Evolutionary conservation across 2,113 vertebrate species (phyloP).

Genomic region (Psittacara wagleri): DNA sequence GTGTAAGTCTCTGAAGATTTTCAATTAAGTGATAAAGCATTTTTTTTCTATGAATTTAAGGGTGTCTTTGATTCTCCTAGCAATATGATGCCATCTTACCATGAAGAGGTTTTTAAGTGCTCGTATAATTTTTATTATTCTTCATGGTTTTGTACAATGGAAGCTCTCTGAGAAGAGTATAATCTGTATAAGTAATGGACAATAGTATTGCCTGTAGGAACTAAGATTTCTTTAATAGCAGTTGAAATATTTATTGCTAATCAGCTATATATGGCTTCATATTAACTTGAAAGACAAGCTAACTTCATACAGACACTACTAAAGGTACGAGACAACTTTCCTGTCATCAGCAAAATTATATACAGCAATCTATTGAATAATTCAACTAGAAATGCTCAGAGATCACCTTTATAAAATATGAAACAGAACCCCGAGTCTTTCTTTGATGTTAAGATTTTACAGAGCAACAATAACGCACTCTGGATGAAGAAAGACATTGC

Average conservation of each 20-base stretch:
- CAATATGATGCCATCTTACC: neutral
- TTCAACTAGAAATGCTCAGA: constrained; percentile 28
- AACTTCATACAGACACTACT: neutral
- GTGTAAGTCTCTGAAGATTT: neutral
- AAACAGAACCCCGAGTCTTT: constrained; percentile 21
- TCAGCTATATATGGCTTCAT: constrained; percentile 7
- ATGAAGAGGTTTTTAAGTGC: neutral
- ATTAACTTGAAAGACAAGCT: constrained; percentile 20
- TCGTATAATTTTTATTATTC: neutral
- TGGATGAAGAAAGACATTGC: neutral
- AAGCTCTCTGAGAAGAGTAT: neutral
- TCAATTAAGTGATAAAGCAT: constrained; percentile 1
- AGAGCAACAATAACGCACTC: neutral
- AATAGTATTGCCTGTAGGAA: neutral
- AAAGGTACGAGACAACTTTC: constrained; percentile 19
- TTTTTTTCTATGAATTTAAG: neutral
- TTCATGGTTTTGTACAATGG: neutral
- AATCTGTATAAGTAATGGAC: neutral
- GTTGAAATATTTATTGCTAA: constrained; percentile 55
- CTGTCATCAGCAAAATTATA: constrained; percentile 42
- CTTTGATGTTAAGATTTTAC: constrained; percentile 60
- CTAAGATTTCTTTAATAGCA: constrained; percentile 8
- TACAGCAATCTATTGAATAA: constrained; percentile 41
- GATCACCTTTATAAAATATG: constrained; percentile 47
- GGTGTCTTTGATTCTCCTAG: neutral